Evolutionary conservation across 2,113 vertebrate genomes (phyloP).

Genomic region (Caretta caretta): DNA sequence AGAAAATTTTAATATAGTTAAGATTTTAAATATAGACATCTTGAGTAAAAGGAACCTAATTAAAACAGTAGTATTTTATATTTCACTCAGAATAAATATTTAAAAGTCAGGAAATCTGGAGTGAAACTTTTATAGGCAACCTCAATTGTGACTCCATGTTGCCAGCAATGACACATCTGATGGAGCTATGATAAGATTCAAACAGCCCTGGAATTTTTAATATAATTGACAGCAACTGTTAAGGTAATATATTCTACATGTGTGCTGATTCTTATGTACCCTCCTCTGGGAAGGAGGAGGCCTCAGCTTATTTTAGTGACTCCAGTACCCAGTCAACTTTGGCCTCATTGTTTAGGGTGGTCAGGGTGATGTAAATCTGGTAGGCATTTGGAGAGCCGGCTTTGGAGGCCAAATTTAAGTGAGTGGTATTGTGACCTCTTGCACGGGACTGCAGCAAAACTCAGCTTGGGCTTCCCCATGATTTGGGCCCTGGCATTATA

Average conservation of each 20-base stretch:
- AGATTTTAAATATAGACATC: background rate
- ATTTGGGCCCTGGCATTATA: background rate
- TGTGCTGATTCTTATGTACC: background rate
- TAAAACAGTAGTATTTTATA: fast-evolving
- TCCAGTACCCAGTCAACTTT: background rate
- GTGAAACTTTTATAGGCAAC: background rate
- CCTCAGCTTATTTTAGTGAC: background rate
- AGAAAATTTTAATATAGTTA: fast-evolving
- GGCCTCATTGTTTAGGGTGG: background rate
- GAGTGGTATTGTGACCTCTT: background rate
- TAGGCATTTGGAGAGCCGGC: background rate
- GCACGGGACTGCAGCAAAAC: background rate
- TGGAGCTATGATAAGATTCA: background rate
- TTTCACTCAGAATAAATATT: fast-evolving
- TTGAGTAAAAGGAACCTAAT: background rate
- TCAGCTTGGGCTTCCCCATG: background rate
- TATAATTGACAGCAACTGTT: background rate
- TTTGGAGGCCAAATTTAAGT: background rate
- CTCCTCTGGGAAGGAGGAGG: background rate
- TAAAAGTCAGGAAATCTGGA: background rate
- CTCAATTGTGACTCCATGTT: background rate
- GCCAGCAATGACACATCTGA: background rate
- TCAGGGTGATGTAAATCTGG: background rate
- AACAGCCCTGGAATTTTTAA: background rate
- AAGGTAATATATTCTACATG: background rate